phyloP scores from a whole-genome alignment of 2,888 invertebrate genomes.

The Stegana nigrithorax region DNA sequence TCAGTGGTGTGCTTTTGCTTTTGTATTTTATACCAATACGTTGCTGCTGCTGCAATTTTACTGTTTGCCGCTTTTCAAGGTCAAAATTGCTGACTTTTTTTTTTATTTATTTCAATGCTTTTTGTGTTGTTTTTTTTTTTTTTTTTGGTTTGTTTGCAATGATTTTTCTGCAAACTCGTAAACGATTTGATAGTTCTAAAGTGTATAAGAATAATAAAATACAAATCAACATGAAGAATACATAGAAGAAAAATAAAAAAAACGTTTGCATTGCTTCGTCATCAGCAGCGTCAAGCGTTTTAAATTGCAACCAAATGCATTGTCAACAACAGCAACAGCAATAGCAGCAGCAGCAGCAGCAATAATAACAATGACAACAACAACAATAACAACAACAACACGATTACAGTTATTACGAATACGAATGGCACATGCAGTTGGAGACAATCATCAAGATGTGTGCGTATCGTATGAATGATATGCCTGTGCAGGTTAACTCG shows the following conservation, averaged over 20 bases:
- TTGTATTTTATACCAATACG: neutral
- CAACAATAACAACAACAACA: neutral
- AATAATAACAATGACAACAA: neutral
- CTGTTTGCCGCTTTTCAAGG: constrained; percentile 39
- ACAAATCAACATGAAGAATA: no score
- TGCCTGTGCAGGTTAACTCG: no score
- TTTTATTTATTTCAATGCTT: no score
- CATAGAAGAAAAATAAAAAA: no score
- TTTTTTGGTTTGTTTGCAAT: constrained; percentile 3
- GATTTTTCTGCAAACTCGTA: constrained; percentile 3
- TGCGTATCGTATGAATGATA: no score
- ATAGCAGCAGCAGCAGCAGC: neutral
- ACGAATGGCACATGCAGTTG: constrained; percentile 3
- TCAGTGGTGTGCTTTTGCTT: neutral
- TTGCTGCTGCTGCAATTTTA: constrained; percentile 22
- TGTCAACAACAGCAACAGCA: neutral
- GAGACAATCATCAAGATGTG: constrained; percentile 29
- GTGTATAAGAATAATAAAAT: neutral
- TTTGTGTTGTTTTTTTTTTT: neutral
- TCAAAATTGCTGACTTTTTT: constrained; percentile 43
- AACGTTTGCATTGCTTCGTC: neutral
- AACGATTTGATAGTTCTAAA: constrained; percentile 4
- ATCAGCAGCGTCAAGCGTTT: neutral
- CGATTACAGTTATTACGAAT: no score
- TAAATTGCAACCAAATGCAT: constrained; percentile 2